Base-by-base conservation (phyloP, 1,140 invertebrate genomes). In the Drosophila yakuba region DNA sequence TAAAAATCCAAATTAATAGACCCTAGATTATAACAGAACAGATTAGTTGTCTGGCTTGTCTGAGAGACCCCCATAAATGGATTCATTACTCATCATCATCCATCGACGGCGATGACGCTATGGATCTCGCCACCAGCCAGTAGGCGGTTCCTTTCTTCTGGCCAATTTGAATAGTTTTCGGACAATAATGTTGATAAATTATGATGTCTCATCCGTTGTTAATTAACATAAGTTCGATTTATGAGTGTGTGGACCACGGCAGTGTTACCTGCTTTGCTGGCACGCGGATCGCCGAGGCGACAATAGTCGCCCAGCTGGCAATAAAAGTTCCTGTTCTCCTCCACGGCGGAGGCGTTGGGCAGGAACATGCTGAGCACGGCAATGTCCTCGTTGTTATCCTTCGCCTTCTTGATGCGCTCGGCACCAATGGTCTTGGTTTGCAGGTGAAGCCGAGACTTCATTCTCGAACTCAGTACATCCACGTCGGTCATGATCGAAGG, bases 331-430 rank as follows among this genome's bases (percentile, higher is more conserved):
- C 95, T 95, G 67, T 95, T 95, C 84, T 96, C 95, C 78, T 94
- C 93, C 62, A 94, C 94, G 85, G 95, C 93, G 4, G 95, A 93
- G 38, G 94, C 93, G 73, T 95, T 95, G 0, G 95, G 95, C 48
- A 96, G 92, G 72, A 97, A 96, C 95, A 97, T 97, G 59, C 96
- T 96, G 67, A 97, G 93, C 81, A 97, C 95, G 44, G 96, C 97
- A 43, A 97, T 94, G 93, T 97, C 97, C 92, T 97, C 97, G 91
- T 97, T 96, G 82, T 95, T 95, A 73, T 97, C 96, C 90, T 95
- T 94, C 14, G 96, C 96, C 88, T 94, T 94, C 77, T 94, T 93
- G 78, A 96, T 96, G 83, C 96, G 93, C 11, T 97, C 96, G 69
- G 96, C 95, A 10, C 96, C 96, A 44, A 96, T 95, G 17, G 95